These are phyloP conservation scores for Egretta garzetta DNA, from an alignment of 2,113 vertebrate genomes.

Conservation along the genomic window DNA sequence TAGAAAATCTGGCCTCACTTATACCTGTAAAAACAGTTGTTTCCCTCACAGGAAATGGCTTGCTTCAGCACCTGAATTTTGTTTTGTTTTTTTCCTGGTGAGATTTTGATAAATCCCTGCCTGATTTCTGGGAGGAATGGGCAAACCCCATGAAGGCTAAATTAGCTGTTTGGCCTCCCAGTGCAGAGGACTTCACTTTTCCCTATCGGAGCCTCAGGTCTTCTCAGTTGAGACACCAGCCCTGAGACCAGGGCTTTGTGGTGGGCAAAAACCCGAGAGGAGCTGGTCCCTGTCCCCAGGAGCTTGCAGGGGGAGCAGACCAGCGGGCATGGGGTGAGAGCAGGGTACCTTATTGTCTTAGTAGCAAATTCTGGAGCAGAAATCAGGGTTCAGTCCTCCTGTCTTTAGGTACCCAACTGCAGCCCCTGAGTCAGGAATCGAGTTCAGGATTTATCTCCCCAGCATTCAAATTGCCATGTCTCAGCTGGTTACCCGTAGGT, in stretches of 20 bases:
- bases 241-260: neutral
- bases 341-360: neutral
- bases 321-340: neutral
- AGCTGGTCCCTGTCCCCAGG: neutral
- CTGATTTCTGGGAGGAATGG: constrained; percentile 21
- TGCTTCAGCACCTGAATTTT: constrained; percentile 59
- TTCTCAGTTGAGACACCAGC: neutral
- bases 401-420: neutral
- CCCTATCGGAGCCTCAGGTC: neutral
- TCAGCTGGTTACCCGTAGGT: accelerated
- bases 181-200: neutral
- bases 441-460: neutral
- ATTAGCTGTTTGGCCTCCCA: neutral
- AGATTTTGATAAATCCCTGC: constrained; percentile 56
- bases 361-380: neutral
- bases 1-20: constrained; percentile 64
- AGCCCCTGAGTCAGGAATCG: neutral
- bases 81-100: constrained; percentile 25
- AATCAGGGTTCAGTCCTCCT: neutral
- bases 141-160: neutral
- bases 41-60: constrained; percentile 54
- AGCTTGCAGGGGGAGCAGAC: neutral
- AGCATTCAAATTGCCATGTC: neutral
- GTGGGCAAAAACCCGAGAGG: accelerated
- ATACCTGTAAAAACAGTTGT: constrained; percentile 49